Conservation (phyloP, 2,888 invertebrate genomes). For the Rhogogaster chlorosoma region DNA sequence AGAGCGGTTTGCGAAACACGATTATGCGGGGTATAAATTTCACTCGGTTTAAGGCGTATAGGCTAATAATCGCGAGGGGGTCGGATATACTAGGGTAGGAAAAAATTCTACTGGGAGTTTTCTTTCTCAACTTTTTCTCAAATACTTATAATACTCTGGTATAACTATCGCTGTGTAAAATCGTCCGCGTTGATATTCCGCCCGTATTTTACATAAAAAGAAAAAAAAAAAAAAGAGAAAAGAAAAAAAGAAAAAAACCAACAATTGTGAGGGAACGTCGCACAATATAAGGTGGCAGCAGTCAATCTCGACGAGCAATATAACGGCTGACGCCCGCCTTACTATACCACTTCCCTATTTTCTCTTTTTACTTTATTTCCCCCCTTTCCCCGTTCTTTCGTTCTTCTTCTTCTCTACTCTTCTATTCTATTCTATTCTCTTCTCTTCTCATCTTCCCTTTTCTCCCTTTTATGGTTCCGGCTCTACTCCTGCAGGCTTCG, state of each 20-base stretch:
- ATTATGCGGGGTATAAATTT: neutral
- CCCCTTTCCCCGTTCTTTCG: neutral
- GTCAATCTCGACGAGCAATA: slow-evolving; percentile 41
- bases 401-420: neutral
- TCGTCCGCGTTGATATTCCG: neutral
- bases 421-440: neutral
- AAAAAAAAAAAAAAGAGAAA: neutral
- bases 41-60: neutral
- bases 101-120: neutral
- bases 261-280: slow-evolving; percentile 2
- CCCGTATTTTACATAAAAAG: neutral
- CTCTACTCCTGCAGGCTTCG: slow-evolving; percentile 8
- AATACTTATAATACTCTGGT: neutral
- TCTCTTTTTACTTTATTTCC: neutral
- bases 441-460: neutral
- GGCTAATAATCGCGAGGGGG: neutral
- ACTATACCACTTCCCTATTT: neutral
- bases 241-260: neutral
- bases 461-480: slow-evolving; percentile 32
- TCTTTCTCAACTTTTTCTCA: neutral
- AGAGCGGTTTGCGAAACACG: neutral
- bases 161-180: neutral
- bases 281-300: slow-evolving; percentile 38
- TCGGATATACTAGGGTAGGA: neutral
- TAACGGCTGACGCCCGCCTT: slow-evolving; percentile 4